Conservation (phyloP, 1,140 invertebrate genomes). For the Conus ventricosus region DNA sequence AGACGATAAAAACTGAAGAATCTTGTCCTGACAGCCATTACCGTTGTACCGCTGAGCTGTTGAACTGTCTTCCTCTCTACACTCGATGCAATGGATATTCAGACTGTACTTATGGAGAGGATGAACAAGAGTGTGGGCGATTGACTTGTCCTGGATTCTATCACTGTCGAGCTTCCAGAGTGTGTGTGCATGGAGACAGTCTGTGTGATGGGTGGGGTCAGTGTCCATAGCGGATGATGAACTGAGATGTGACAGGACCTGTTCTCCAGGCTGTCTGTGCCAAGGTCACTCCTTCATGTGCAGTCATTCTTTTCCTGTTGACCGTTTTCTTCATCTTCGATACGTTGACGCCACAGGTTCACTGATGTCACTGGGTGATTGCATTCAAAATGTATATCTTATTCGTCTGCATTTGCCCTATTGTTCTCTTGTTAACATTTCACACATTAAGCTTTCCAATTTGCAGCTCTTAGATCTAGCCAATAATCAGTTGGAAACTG, state of each 20-base stretch:
- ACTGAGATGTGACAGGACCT: conserved; percentile 19
- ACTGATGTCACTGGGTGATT: background rate
- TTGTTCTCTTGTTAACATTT: conserved; percentile 1
- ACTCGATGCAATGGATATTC: conserved; percentile 16
- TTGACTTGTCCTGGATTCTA: conserved; percentile 35
- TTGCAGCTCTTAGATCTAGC: conserved; percentile 23
- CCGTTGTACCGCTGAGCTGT: background rate
- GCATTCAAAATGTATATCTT: background rate
- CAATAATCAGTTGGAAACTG: conserved; percentile 5
- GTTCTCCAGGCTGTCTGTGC: conserved; percentile 48
- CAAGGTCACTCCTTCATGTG: conserved; percentile 22
- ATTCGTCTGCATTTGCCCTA: background rate
- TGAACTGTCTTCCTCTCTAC: background rate
- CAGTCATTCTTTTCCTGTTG: background rate
- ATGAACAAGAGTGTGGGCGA: background rate
- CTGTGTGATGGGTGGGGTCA: conserved; percentile 31
- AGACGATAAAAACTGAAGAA: background rate
- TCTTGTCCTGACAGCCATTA: conserved; percentile 24
- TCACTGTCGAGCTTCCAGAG: conserved; percentile 11
- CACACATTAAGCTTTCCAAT: background rate
- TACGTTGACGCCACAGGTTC: conserved; percentile 7
- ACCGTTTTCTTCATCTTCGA: background rate
- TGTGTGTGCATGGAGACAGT: conserved; percentile 25
- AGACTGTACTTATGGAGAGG: background rate
- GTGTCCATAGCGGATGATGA: conserved; percentile 44